Percentiles rank a stretch among this genome's conserved stretches.
Evolutionary conservation across 2,797 vertebrate species (phyloP).

Genomic region (Pterois miles): DNA sequence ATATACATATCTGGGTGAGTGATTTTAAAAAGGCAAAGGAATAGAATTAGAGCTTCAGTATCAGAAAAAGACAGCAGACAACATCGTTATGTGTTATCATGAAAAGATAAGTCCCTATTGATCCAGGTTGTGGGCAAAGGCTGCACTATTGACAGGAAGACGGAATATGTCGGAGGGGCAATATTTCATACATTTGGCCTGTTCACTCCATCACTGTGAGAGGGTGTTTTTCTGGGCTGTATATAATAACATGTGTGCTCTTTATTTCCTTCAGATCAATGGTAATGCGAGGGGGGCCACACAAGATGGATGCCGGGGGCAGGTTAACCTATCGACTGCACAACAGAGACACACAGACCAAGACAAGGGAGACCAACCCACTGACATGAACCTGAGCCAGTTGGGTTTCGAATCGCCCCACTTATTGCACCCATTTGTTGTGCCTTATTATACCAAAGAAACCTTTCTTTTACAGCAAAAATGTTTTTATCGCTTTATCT

Average conservation of each 20-base stretch:
- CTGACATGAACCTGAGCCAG: conserved; percentile 41
- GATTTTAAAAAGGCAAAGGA: conserved; percentile 40
- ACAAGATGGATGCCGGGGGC: conserved; percentile 91
- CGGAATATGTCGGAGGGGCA: conserved; percentile 90
- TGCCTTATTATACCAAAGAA: background rate
- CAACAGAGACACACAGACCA: conserved; percentile 68
- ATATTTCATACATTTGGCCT: conserved; percentile 95
- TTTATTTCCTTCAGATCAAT: conserved; percentile 98
- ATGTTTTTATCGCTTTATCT: background rate
- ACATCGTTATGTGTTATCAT: conserved; percentile 92
- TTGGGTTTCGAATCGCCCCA: conserved; percentile 33
- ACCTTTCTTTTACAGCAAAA: background rate
- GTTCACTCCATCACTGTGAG: conserved; percentile 93
- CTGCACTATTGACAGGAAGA: conserved; percentile 97
- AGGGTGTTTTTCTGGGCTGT: conserved; percentile 86
- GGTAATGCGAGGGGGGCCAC: conserved; percentile 89
- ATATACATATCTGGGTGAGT: conserved; percentile 47
- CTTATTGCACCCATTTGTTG: conserved; percentile 18
- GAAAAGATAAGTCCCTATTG: conserved; percentile 95
- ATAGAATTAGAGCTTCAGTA: conserved; percentile 55
- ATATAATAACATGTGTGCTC: conserved; percentile 91
- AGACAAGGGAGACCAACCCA: conserved; percentile 55
- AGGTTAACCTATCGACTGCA: conserved; percentile 83
- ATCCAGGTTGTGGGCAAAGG: conserved; percentile 93
- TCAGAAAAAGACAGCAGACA: conserved; percentile 77